These are phyloP conservation scores for Champsocephalus gunnari DNA, from an alignment of 2,797 vertebrate species.

Conservation along the genomic window DNA sequence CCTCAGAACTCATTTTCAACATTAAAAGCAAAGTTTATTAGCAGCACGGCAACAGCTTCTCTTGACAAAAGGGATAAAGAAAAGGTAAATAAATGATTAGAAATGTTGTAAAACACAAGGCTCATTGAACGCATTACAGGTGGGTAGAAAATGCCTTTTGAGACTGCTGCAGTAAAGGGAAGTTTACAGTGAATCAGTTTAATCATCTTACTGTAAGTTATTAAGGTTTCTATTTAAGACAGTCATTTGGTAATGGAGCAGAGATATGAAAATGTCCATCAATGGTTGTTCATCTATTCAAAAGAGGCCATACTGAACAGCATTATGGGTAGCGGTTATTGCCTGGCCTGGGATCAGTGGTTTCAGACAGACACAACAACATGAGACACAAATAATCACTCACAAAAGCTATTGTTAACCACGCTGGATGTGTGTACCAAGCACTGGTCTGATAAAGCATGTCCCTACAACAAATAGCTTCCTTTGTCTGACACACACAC, in stretches of 20 bases:
- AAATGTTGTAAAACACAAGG: no score
- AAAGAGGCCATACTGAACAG: constrained; percentile 44
- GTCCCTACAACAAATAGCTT: constrained; percentile 54
- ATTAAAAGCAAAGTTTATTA: no score
- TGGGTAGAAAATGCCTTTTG: no score
- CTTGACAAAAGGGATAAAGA: no score
- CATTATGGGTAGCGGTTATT: constrained; percentile 49
- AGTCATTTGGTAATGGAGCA: constrained; percentile 35
- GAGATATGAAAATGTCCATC: constrained; percentile 20
- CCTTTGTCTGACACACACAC: constrained; percentile 19
- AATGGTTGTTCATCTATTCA: constrained; percentile 55
- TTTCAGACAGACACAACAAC: constrained; percentile 38
- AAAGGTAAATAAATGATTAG: no score
- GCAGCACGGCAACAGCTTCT: constrained; percentile 29
- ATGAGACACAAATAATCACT: constrained; percentile 29
- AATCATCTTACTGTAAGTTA: no score
- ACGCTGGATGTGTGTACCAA: constrained; percentile 32
- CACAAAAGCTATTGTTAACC: constrained; percentile 64
- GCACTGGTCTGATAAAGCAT: constrained; percentile 59
- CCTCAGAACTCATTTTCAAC: no score
- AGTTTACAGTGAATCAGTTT: no score
- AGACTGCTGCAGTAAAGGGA: no score
- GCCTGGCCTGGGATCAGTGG: constrained; percentile 52
- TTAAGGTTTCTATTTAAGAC: no score
- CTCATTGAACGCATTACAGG: no score